Percentiles rank a stretch among this genome's conserved stretches.
These are phyloP conservation scores for Ellobium chinense DNA, from an alignment of 2,888 invertebrate genomes.

Conservation along the genomic window DNA sequence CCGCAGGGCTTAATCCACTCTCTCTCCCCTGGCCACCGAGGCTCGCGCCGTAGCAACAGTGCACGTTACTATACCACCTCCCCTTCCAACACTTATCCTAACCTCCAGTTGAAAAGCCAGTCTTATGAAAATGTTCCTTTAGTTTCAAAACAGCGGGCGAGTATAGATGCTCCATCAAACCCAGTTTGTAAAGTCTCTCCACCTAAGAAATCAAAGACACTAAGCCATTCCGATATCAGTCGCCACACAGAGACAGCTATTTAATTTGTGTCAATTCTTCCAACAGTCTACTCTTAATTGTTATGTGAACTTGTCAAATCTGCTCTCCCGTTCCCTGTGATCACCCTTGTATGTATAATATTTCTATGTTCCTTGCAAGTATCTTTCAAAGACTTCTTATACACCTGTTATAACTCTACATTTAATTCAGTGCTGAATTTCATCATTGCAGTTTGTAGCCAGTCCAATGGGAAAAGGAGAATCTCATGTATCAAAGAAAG, in stretches of 20 bases:
- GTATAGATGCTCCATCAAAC: constrained; percentile 65
- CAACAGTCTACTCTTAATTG: too few relatives aligned
- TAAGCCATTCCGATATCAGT: constrained; percentile 60
- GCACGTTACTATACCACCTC: constrained; percentile 33
- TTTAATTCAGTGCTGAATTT: too few relatives aligned
- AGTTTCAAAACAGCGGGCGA: constrained; percentile 68
- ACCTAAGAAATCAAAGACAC: constrained; percentile 57
- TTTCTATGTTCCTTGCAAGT: too few relatives aligned
- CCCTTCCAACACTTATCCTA: constrained; percentile 34
- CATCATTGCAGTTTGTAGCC: too few relatives aligned
- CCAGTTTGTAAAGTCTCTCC: constrained; percentile 65
- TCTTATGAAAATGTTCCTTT: constrained; percentile 77
- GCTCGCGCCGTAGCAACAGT: constrained; percentile 35
- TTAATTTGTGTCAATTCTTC: constrained; percentile 36
- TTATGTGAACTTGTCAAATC: too few relatives aligned
- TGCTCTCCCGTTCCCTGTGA: too few relatives aligned
- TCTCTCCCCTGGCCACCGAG: constrained; percentile 39
- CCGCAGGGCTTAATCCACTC: constrained; percentile 54
- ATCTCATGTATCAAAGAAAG: too few relatives aligned
- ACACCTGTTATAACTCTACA: too few relatives aligned
- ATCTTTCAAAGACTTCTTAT: too few relatives aligned
- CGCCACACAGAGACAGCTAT: constrained; percentile 68
- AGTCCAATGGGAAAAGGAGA: too few relatives aligned
- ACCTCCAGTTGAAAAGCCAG: constrained; percentile 71
- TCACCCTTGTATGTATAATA: background rate